Evolutionary conservation across 2,888 invertebrate species (phyloP).

Genomic region (Eudasyphora cyanicolor): DNA sequence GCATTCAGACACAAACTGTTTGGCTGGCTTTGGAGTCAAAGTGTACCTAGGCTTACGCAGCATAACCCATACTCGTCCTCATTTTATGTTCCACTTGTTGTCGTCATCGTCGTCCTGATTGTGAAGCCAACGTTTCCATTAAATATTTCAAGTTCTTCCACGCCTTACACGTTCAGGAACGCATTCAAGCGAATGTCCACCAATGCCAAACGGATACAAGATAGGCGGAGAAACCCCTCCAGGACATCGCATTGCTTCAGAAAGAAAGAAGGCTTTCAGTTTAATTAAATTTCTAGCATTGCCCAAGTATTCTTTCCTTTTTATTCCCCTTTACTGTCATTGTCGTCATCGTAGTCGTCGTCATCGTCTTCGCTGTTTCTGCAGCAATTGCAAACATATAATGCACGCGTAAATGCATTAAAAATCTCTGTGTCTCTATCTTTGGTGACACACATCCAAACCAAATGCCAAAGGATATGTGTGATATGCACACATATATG

Average conservation of each 20-base stretch:
- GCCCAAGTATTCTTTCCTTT: conserved; percentile 45
- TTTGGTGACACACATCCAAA: not conserved
- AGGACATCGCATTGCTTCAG: conserved; percentile 19
- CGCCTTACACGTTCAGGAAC: conserved; percentile 14
- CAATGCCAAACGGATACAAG: conserved; percentile 25
- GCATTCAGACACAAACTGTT: not conserved
- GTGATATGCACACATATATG: conserved; percentile 30
- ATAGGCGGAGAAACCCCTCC: not conserved
- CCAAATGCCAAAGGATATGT: not conserved
- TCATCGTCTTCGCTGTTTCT: no score
- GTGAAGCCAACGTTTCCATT: not conserved
- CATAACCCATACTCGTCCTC: not conserved
- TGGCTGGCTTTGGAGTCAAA: not conserved
- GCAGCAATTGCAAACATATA: conserved; percentile 2
- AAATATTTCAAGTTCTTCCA: conserved; percentile 17
- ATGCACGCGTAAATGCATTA: conserved; percentile 55
- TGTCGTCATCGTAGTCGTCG: no score
- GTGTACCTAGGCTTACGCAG: not conserved
- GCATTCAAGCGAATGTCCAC: no score
- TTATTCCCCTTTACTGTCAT: no score
- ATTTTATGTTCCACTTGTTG: not conserved
- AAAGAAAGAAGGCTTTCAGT: conserved; percentile 59
- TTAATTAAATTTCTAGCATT: conserved; percentile 61
- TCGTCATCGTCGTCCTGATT: not conserved
- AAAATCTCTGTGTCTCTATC: conserved; percentile 27